A percentile compares a stretch with the other conserved stretches of the same genome.
These are phyloP conservation scores for Formica exsecta DNA, from an alignment of 1,140 invertebrate species.

Conservation along the genomic window DNA sequence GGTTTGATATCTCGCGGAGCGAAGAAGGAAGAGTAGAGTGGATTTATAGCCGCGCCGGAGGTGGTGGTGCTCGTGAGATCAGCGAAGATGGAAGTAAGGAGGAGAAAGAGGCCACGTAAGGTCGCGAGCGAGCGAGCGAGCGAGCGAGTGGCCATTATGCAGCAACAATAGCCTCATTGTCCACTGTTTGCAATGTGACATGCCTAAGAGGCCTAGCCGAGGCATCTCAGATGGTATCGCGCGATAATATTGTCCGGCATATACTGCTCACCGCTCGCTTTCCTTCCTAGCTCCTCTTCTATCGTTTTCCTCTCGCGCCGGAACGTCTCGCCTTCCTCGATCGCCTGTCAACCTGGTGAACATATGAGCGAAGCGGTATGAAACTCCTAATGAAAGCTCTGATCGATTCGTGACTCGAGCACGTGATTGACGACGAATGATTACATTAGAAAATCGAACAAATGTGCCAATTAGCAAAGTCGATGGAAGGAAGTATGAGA, in stretches of 20 bases:
- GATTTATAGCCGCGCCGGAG: constrained; percentile 39
- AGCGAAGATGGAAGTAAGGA: constrained; percentile 60
- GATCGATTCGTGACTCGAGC: constrained; percentile 27
- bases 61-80: constrained; percentile 52
- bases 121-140: constrained; percentile 75
- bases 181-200: constrained; percentile 82
- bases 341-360: constrained; percentile 49
- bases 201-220: constrained; percentile 78
- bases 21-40: constrained; percentile 43
- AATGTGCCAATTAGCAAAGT: constrained; percentile 39
- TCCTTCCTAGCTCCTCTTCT: constrained; percentile 72
- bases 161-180: constrained; percentile 84
- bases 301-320: constrained; percentile 66
- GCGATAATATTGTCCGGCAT: constrained; percentile 81
- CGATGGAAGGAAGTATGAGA: neutral
- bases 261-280: constrained; percentile 71
- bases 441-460: constrained; percentile 32
- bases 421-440: constrained; percentile 10
- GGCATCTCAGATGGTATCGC: constrained; percentile 80
- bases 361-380: neutral
- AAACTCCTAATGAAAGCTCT: constrained; percentile 14
- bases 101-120: constrained; percentile 79
- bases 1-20: constrained; percentile 49
- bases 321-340: constrained; percentile 63
- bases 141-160: constrained; percentile 79